Conservation (phyloP, 1,140 invertebrate species). For the roundworm (Caenorhabditis elegans) region DNA sequence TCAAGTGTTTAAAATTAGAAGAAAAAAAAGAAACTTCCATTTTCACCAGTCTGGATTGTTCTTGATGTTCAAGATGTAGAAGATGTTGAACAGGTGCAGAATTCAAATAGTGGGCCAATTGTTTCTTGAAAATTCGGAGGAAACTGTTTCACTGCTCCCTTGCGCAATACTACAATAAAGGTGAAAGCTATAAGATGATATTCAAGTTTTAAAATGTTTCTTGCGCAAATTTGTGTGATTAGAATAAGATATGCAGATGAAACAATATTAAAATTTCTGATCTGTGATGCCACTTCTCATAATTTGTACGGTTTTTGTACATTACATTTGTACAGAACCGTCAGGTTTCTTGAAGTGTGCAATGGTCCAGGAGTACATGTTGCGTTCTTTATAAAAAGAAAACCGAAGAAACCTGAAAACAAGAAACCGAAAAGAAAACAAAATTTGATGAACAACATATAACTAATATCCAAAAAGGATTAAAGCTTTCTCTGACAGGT, state of each 20-base stretch:
- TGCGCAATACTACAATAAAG: not conserved
- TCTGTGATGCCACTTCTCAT: not conserved
- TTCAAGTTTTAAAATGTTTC: not conserved
- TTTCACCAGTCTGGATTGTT: not conserved
- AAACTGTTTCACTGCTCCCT: not conserved
- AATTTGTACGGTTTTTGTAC: not conserved
- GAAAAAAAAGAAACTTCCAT: not conserved
- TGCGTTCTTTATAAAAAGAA: not conserved
- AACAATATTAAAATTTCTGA: constrained; percentile 5
- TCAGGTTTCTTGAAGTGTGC: not conserved
- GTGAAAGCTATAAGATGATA: not conserved
- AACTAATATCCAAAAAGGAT: not conserved
- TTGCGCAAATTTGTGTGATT: constrained; percentile 15
- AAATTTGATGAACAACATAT: not conserved
- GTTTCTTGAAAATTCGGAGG: not conserved
- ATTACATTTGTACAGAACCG: too few relatives aligned
- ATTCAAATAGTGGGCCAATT: not conserved
- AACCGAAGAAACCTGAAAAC: too few relatives aligned
- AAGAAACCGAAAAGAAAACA: not conserved
- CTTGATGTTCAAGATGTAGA: not conserved
- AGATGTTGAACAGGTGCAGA: not conserved
- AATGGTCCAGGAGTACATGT: not conserved
- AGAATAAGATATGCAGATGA: constrained; percentile 11
- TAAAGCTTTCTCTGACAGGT: not conserved
- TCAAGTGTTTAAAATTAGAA: not conserved